Base-by-base conservation (phyloP, 2,113 vertebrate species). In the Pogona vitticeps region DNA sequence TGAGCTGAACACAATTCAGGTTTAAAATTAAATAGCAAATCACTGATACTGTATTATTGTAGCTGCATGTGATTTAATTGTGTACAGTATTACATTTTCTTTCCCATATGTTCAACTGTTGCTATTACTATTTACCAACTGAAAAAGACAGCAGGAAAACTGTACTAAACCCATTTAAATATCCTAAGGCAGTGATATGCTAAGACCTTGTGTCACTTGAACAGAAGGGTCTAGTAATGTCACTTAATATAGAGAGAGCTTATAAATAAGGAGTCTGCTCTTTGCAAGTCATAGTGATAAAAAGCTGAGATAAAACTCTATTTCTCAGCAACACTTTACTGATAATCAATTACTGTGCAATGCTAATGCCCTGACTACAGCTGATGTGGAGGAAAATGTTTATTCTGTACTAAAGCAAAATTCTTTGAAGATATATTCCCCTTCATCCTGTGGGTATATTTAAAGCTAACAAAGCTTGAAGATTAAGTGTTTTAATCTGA, bases 291-390 rank as follows among this genome's bases (percentile, higher is more conserved):
- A 6, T 1, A 7, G 94, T 91, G 96, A 97, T 96, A 96, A 96
- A 96, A 94, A 92, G 89, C 94, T 88, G 91, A 84, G 93, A 91
- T 93, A 90, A 90, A 91, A 91, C 93, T 91, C 92, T 93, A 96
- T 97, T 94, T 96, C 97, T 96, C 95, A 95, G 96, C 97, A 97
- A 96, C 96, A 72, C 88, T 71, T 67, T 79, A 86, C 87, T 87
- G 89, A 76, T 84, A 88, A 96, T 96, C 95, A 94, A 81, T 96
- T 92, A 58, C 40, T 42, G 28, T 91, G 52, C 72, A 38, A 76
- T 95, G 88, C 92, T 96, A 95, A 96, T 96, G 95, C 91, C 91
- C 91, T 72, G 90, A 90, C 94, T 87, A 86, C 65, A 59, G 94
- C 94, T 92, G 91, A 87, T 68, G 90, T 86, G 80, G 91, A 91